phyloP scores from a whole-genome alignment of 2,797 vertebrate genomes.

The Enteromius anoplus region DNA sequence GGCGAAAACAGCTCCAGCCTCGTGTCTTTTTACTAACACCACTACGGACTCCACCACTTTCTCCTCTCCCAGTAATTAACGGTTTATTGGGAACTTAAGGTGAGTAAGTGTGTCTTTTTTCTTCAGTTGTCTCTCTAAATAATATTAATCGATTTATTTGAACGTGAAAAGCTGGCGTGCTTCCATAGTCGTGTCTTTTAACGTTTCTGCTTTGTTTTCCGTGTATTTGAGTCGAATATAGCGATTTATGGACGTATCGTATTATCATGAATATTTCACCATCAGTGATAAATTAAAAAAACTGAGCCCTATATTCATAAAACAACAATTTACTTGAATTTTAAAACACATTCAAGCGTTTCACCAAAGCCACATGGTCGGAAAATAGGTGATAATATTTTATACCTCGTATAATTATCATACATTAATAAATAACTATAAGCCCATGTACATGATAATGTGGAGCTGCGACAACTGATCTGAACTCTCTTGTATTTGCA shows the following conservation, averaged over 20 bases:
- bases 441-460: background rate
- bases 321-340: background rate
- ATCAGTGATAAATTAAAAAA: background rate
- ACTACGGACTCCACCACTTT: background rate
- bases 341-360: background rate
- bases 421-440: background rate
- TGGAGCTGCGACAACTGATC: background rate
- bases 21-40: background rate
- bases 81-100: conserved; percentile 73
- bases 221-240: background rate
- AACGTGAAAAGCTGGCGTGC: background rate
- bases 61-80: conserved; percentile 48
- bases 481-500: background rate
- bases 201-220: background rate
- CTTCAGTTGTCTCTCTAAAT: conserved; percentile 34
- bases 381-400: background rate
- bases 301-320: background rate
- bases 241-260: background rate
- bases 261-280: background rate
- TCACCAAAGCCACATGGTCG: background rate
- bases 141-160: background rate
- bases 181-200: background rate
- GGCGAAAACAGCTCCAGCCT: conserved; percentile 37
- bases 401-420: background rate
- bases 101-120: conserved; percentile 72